Conservation (phyloP, 2,113 vertebrate genomes). For the Corydoras maculifer region DNA sequence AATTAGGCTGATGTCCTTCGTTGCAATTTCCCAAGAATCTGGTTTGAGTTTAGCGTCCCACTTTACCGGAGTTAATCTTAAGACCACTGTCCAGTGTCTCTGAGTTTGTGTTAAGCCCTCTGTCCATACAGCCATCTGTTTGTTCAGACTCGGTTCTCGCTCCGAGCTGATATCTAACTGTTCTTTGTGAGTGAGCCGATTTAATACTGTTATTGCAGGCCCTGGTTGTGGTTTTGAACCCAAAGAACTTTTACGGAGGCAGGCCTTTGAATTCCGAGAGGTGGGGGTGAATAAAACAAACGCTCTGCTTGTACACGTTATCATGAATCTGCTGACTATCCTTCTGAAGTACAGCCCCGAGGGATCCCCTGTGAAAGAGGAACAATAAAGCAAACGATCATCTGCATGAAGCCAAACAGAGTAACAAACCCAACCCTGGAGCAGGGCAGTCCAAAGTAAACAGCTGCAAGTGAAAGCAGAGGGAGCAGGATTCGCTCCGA, state of each 20-base stretch:
- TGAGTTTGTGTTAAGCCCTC: slow-evolving; percentile 18
- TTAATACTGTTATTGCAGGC: slow-evolving; percentile 41
- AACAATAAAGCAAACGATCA: slow-evolving; percentile 40
- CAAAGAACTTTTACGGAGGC: slow-evolving; percentile 34
- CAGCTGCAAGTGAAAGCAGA: slow-evolving; percentile 28
- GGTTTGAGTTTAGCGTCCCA: slow-evolving; percentile 8
- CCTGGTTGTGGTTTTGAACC: slow-evolving; percentile 42
- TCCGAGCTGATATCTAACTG: slow-evolving; percentile 27
- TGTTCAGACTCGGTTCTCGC: slow-evolving; percentile 27
- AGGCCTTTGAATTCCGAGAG: slow-evolving; percentile 49
- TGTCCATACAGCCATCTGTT: slow-evolving; percentile 26
- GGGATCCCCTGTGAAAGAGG: slow-evolving; percentile 41
- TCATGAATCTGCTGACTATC: slow-evolving; percentile 54
- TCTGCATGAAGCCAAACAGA: slow-evolving; percentile 35
- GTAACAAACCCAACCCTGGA: slow-evolving; percentile 39
- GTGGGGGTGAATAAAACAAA: slow-evolving; percentile 50
- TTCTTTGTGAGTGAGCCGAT: slow-evolving; percentile 34
- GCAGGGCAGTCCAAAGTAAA: slow-evolving; percentile 37
- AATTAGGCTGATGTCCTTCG: background rate
- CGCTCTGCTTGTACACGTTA: slow-evolving; percentile 54
- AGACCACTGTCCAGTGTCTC: slow-evolving; percentile 16
- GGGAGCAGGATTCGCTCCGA: slow-evolving; percentile 18
- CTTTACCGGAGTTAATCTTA: slow-evolving; percentile 5
- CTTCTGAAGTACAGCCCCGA: slow-evolving; percentile 38
- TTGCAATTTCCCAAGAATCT: background rate